Evolutionary conservation across 2,888 invertebrate species (phyloP), one percentile per base, ranked within the genome.

Genomic region (Plagiodera versicolora): DNA sequence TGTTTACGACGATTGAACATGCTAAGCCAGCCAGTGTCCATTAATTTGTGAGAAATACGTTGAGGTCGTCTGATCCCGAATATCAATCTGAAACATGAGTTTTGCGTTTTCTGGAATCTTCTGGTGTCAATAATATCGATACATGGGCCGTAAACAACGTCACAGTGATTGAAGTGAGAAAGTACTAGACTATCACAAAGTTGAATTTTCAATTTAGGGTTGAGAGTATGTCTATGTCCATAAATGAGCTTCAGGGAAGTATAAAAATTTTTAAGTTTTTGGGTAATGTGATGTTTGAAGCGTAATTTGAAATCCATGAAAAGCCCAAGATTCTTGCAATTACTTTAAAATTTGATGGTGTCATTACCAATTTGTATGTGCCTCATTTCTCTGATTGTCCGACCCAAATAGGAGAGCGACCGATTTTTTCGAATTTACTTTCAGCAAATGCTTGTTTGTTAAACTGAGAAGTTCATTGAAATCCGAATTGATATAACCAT

Each of bases 1-100:
- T 18, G 46, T 46, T 18, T 39, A 39, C 39, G 39, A 39, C 11
- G 46, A 46, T 46, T 46, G 46, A 46, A 46, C 46, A 46, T 46
- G 4, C 39, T 39, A 16, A 16, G 4, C 39, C 39, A 39, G 3
- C 39, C 39, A 39, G n/a, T 46, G 19, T 46, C 19, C 46, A 6
- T 46, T 19, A 46, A 46, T 46, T 46, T 18, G 18, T 18, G 46
- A 2, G 46, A 46, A 46, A 46, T 46, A 20, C 46, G 46, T 6
- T 46, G 18, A 18, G 46, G 20, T 10, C 20, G 18, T 46, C 46
- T 46, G 11, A 46, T n/a, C 9, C 46, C 20, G 11, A 10, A 18
- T 19, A 46, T 46, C 9, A 17, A 4, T 18, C 46, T 19, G n/a
- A 46, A 20, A 20, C 46, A 46, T 46, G 46, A 46, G 18, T 17